phyloP scores from a whole-genome alignment of 1,140 invertebrate species.

The Hetaerina americana region DNA sequence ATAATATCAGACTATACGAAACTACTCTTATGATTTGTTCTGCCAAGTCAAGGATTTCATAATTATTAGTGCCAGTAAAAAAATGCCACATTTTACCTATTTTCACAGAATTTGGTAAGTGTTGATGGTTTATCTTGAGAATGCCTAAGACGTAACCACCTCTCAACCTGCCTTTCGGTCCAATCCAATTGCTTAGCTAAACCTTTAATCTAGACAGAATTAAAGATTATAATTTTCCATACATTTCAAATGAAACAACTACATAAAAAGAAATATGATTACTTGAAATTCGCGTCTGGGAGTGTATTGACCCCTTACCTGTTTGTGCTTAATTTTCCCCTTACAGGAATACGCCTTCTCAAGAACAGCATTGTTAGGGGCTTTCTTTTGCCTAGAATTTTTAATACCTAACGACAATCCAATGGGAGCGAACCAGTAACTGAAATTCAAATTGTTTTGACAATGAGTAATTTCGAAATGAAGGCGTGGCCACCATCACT shows the following conservation, averaged over 20 bases:
- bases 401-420: constrained; percentile 64
- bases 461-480: not conserved
- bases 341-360: constrained; percentile 54
- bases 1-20: not conserved
- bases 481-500: not conserved
- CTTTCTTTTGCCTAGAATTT: constrained; percentile 58
- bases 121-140: constrained; percentile 76
- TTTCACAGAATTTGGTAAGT: constrained; percentile 85
- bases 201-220: constrained; percentile 39
- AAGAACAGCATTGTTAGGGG: constrained; percentile 49
- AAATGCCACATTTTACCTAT: constrained; percentile 34
- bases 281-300: too few species aligned
- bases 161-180: constrained; percentile 75
- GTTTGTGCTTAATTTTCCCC: constrained; percentile 57
- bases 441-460: constrained; percentile 28
- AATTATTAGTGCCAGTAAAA: not conserved
- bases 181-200: constrained; percentile 77
- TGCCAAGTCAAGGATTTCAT: not conserved
- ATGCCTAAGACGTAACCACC: constrained; percentile 72
- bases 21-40: not conserved
- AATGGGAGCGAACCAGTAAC: constrained; percentile 62
- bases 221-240: constrained; percentile 12
- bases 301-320: constrained; percentile 38
- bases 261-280: too few species aligned
- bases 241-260: constrained; percentile 13